These are phyloP conservation scores for Pelvicachromis taeniatus DNA, from an alignment of 2,113 vertebrate genomes.

Conservation along the genomic window DNA sequence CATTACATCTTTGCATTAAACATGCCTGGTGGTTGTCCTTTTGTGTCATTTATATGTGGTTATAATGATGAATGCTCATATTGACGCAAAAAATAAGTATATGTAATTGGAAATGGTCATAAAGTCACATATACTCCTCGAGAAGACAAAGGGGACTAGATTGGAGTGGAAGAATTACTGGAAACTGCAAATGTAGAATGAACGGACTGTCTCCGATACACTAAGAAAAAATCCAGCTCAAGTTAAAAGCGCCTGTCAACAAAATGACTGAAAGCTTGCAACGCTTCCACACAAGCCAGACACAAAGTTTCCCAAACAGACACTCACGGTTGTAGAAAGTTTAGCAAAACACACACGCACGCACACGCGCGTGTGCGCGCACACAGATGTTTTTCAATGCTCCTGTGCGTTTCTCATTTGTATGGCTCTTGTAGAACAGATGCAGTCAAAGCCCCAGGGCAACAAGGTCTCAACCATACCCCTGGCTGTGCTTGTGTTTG, in stretches of 20 bases:
- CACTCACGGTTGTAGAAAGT: not conserved
- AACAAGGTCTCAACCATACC: conserved; percentile 30
- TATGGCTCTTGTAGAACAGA: conserved; percentile 40
- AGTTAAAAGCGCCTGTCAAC: not conserved
- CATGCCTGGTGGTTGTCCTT: not conserved
- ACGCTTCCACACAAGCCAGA: not conserved
- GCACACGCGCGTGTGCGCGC: not conserved
- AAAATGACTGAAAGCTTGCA: not conserved
- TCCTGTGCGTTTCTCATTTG: conserved; percentile 37
- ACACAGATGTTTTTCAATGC: conserved; percentile 24
- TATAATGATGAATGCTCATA: not conserved
- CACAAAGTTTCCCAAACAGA: not conserved
- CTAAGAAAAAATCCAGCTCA: not conserved
- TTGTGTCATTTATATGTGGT: not conserved
- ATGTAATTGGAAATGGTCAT: not conserved
- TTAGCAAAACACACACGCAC: not conserved
- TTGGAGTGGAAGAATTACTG: not conserved
- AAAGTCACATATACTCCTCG: not conserved
- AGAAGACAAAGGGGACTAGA: not conserved
- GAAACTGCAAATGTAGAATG: not conserved
- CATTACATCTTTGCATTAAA: not conserved
- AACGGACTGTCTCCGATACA: not conserved
- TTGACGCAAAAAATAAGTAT: not conserved
- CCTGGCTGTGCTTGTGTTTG: not conserved
- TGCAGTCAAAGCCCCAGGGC: conserved; percentile 41